phyloP scores from a whole-genome alignment of 2,113 vertebrate species.

The Hylia prasina region DNA sequence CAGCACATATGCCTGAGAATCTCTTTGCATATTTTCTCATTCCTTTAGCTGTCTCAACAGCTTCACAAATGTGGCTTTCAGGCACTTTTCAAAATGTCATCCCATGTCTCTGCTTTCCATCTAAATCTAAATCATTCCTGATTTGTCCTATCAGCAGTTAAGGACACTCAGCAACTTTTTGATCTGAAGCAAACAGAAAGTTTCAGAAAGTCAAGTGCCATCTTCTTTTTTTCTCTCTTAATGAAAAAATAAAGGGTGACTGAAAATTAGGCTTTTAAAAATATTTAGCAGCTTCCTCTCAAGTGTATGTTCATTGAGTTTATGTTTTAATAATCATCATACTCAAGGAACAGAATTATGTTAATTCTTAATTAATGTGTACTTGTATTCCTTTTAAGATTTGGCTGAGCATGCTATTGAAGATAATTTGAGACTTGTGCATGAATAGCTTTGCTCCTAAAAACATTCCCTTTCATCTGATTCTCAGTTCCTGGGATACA shows the following conservation, averaged over 20 bases:
- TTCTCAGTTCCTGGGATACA: neutral
- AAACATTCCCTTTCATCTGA: conserved; percentile 8
- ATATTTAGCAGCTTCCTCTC: conserved; percentile 38
- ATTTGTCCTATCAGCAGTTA: conserved; percentile 1
- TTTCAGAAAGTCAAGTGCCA: conserved; percentile 23
- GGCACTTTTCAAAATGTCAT: neutral
- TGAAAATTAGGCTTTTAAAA: conserved; percentile 46
- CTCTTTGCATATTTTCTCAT: neutral
- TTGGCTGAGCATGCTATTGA: conserved; percentile 32
- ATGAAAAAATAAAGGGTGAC: conserved; percentile 19
- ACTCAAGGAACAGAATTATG: conserved; percentile 51
- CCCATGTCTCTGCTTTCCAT: neutral
- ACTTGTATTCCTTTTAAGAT: conserved; percentile 39
- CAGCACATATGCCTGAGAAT: neutral
- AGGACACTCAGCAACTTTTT: conserved; percentile 14
- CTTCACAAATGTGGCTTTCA: neutral
- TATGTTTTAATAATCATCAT: conserved; percentile 37
- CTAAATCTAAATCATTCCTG: neutral
- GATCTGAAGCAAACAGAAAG: conserved; percentile 25
- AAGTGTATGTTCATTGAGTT: neutral
- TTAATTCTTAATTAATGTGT: conserved; percentile 61
- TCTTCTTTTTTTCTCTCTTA: neutral
- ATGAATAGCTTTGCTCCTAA: conserved; percentile 50
- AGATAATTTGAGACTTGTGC: conserved; percentile 40
- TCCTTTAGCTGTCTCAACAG: neutral